A percentile compares a stretch with the other conserved stretches of the same genome.
Evolutionary conservation across 1,140 invertebrate species (phyloP).

Genomic region (Anagrus nilaparvatae): DNA sequence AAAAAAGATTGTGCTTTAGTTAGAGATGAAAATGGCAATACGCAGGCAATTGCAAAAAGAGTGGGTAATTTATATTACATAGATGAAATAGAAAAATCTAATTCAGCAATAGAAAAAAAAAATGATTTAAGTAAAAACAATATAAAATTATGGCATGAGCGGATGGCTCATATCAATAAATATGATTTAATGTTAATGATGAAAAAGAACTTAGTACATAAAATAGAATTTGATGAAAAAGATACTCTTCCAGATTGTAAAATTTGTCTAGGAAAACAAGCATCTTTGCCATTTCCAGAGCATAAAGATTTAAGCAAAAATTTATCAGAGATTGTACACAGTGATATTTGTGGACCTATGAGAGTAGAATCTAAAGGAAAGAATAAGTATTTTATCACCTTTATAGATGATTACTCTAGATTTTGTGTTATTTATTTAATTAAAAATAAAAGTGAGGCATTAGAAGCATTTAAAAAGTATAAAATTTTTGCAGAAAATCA

Average conservation of each 20-base stretch:
- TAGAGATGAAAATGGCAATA: background rate
- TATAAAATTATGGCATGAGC: conserved; percentile 11
- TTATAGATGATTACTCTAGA: conserved; percentile 23
- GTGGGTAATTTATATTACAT: conserved; percentile 13
- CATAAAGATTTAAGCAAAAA: background rate
- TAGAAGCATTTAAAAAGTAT: conserved; percentile 19
- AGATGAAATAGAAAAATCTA: background rate
- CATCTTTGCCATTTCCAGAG: conserved; percentile 3
- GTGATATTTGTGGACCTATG: conserved; percentile 33
- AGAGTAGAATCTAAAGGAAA: conserved; percentile 11
- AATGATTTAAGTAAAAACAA: background rate
- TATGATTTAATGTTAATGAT: conserved; percentile 6
- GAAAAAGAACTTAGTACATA: background rate
- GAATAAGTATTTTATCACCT: conserved; percentile 21
- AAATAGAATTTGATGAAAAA: background rate
- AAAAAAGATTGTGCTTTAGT: conserved; percentile 10
- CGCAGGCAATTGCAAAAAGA: conserved; percentile 6
- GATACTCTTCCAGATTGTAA: background rate
- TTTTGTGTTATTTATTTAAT: conserved; percentile 24
- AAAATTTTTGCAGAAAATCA: conserved; percentile 21
- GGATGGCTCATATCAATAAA: conserved; percentile 13
- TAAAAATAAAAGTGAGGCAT: conserved; percentile 21
- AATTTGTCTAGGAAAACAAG: conserved; percentile 8
- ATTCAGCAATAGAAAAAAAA: background rate
- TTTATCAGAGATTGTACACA: conserved; percentile 7